Evolutionary conservation across 2,888 invertebrate genomes (phyloP).

Genomic region (Drosophila borealis): DNA sequence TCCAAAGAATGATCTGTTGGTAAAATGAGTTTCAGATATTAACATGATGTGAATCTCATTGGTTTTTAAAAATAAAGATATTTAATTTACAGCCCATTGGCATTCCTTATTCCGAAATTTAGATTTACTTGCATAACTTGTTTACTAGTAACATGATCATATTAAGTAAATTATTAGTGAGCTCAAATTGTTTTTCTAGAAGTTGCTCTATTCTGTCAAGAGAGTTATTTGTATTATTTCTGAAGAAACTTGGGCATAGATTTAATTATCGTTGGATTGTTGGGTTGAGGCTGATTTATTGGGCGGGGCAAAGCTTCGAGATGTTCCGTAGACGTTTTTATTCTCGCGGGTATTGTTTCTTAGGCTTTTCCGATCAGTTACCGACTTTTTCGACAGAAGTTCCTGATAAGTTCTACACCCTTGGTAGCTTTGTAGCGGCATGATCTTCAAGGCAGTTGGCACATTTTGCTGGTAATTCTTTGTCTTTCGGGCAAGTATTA

Average conservation of each 20-base stretch:
- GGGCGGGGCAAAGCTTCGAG: not conserved
- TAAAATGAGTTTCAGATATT: constrained; percentile 12
- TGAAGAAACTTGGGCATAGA: constrained; percentile 15
- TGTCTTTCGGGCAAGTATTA: constrained; percentile 22
- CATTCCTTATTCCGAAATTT: constrained; percentile 14
- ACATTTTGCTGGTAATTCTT: constrained; percentile 14
- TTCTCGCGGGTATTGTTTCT: too few species aligned
- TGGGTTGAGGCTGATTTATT: not conserved
- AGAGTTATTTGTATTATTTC: constrained; percentile 11
- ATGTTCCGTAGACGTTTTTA: too few species aligned
- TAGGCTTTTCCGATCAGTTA: too few species aligned
- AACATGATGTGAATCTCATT: constrained; percentile 2
- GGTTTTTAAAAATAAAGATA: constrained; percentile 10
- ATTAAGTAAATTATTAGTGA: constrained; percentile 16
- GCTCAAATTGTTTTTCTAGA: constrained; percentile 16
- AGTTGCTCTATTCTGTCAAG: constrained; percentile 21
- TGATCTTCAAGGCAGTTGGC: constrained; percentile 24
- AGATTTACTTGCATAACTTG: constrained; percentile 27
- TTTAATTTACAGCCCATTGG: constrained; percentile 1
- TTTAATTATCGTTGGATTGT: not conserved
- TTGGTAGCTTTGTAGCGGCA: constrained; percentile 21
- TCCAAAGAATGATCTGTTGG: constrained; percentile 1
- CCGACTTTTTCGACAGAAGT: too few species aligned
- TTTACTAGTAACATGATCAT: constrained; percentile 22
- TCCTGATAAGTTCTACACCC: too few species aligned